Conservation (phyloP, 2,797 vertebrate genomes). For the Enteromius trimaculatus region DNA sequence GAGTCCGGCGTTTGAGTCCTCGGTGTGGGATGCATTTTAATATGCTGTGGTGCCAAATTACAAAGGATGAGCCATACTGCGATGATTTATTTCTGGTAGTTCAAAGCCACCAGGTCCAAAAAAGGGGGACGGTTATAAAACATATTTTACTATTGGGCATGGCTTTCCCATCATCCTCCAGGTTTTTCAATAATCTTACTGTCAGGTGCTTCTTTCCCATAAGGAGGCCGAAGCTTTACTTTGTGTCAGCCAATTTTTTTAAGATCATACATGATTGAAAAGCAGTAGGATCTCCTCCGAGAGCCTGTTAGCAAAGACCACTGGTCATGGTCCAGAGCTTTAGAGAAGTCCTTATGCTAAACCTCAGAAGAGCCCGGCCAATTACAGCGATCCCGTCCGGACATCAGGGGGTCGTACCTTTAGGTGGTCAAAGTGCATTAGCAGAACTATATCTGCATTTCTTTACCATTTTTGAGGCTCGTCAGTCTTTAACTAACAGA, state of each 20-base stretch:
- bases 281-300: slow-evolving; percentile 34
- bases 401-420: slow-evolving; percentile 37
- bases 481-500: slow-evolving; percentile 37
- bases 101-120: slow-evolving; percentile 56
- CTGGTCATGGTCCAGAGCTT: slow-evolving; percentile 49
- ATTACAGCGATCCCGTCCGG: slow-evolving; percentile 33
- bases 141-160: slow-evolving; percentile 54
- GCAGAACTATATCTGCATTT: slow-evolving; percentile 37
- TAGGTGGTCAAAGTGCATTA: slow-evolving; percentile 33
- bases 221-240: slow-evolving; percentile 41
- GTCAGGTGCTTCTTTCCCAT: slow-evolving; percentile 59
- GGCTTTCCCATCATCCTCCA: slow-evolving; percentile 62
- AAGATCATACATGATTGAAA: slow-evolving; percentile 45
- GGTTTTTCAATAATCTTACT: slow-evolving; percentile 56
- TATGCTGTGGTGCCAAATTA: slow-evolving; percentile 57
- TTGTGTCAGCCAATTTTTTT: slow-evolving; percentile 53
- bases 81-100: slow-evolving; percentile 60
- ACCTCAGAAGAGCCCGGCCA: slow-evolving; percentile 26
- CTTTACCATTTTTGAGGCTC: slow-evolving; percentile 23
- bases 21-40: slow-evolving; percentile 50
- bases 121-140: slow-evolving; percentile 54
- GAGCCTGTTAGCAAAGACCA: slow-evolving; percentile 51
- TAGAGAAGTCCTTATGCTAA: slow-evolving; percentile 47
- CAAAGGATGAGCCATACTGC: slow-evolving; percentile 55
- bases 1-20: slow-evolving; percentile 38